These are phyloP conservation scores for Trimorus sp. DNA, from an alignment of 2,888 invertebrate species.

Conservation along the genomic window DNA sequence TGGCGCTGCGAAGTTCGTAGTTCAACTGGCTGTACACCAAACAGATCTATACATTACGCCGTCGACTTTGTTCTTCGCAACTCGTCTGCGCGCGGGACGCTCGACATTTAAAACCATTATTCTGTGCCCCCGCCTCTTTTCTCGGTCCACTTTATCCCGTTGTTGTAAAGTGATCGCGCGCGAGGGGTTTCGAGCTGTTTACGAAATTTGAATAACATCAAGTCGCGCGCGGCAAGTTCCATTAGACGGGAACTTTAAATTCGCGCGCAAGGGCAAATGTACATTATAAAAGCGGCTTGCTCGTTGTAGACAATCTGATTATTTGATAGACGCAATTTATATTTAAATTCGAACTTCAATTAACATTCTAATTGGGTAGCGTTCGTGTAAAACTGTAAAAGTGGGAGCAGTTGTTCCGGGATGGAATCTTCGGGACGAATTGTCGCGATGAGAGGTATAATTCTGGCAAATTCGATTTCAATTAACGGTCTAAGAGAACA, in stretches of 20 bases:
- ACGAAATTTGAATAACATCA: slow-evolving; percentile 26
- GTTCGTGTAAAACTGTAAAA: too few species aligned
- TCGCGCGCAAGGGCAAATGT: not conserved
- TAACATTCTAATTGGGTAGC: slow-evolving; percentile 6
- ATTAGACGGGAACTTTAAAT: not conserved
- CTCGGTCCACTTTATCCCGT: slow-evolving; percentile 13
- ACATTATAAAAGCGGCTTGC: not conserved
- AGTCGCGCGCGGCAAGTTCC: slow-evolving; percentile 1
- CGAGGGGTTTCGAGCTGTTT: not conserved
- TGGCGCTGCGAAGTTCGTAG: slow-evolving; percentile 22
- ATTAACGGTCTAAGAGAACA: too few species aligned
- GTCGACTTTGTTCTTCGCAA: slow-evolving; percentile 42
- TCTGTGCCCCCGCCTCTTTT: slow-evolving; percentile 20
- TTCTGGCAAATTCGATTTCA: too few species aligned
- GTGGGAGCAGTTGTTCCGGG: too few species aligned
- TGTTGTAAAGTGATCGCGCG: slow-evolving; percentile 15
- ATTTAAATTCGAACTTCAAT: not conserved
- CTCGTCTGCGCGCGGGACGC: slow-evolving; percentile 28
- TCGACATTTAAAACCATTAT: slow-evolving; percentile 51
- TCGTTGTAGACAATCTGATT: not conserved
- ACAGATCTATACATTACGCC: slow-evolving; percentile 30
- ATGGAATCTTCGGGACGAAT: too few species aligned
- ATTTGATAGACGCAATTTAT: slow-evolving; percentile 4
- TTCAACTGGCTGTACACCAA: slow-evolving; percentile 40
- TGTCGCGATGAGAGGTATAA: too few species aligned